Evolutionary conservation across 2,113 vertebrate species (phyloP).

Genomic region (Mustela lutreola): DNA sequence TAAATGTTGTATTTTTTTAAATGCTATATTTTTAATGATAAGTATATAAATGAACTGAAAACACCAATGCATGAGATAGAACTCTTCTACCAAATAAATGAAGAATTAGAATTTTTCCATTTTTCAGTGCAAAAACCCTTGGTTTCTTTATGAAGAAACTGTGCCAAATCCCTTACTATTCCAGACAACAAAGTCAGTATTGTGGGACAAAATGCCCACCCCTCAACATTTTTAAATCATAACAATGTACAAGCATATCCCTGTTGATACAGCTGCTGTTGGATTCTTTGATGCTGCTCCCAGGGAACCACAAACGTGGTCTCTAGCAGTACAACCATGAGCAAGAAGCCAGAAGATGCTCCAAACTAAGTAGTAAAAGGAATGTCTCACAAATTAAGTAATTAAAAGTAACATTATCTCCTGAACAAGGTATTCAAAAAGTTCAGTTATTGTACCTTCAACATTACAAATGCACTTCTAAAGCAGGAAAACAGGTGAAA

Average conservation of each 20-base stretch:
- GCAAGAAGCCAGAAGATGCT: conserved; percentile 25
- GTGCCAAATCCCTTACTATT: conserved; percentile 58
- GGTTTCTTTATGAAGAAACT: conserved; percentile 52
- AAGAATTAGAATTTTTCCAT: conserved; percentile 44
- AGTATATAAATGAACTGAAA: conserved; percentile 42
- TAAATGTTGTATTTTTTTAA: not conserved
- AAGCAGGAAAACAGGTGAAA: conserved; percentile 24
- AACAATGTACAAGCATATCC: not conserved
- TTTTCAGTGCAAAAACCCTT: conserved; percentile 56
- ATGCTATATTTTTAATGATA: not conserved
- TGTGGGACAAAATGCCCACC: not conserved
- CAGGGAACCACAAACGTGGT: not conserved
- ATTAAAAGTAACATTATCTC: conserved; percentile 66
- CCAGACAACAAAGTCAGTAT: conserved; percentile 32
- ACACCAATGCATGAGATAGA: not conserved
- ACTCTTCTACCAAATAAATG: conserved; percentile 43
- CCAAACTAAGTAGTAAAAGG: conserved; percentile 18
- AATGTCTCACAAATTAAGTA: conserved; percentile 60
- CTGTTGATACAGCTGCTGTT: conserved; percentile 15
- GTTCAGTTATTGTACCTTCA: conserved; percentile 18
- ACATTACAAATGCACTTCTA: not conserved
- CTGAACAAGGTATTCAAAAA: conserved; percentile 25
- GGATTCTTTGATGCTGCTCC: conserved; percentile 2
- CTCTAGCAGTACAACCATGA: not conserved
- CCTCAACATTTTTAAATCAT: not conserved